Base-by-base conservation (phyloP, 1,140 invertebrate genomes). In the Sminthurides bifidus region DNA sequence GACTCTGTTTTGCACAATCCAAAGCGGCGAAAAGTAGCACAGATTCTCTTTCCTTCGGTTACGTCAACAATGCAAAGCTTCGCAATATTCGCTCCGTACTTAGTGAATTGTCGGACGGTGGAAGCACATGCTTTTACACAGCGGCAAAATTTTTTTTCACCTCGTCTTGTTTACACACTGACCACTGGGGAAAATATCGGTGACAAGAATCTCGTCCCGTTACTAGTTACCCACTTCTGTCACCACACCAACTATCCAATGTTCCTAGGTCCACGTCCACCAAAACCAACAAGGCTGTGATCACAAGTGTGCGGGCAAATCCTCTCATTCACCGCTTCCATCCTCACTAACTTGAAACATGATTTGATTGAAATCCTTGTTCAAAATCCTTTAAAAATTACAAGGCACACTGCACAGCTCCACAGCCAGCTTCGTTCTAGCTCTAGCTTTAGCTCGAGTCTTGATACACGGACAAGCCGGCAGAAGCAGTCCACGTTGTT, bases 61-160 rank as follows among this genome's bases (percentile, higher is more conserved):
- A 64, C 61, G 61, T 64, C 61, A 64, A 57, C 37, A 31, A n/a
- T n/a, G n/a, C n/a, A n/a, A 38, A 52, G 45, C 58, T 64, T 64
- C 58, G 61, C 61, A 64, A 64, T 54, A 51, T 52, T 56, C 57
- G 56, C 60, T 59, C 35, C 46, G 38, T 52, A 26, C 41, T 51
- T 45, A 57, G 43, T 56, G 54, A 49, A 17, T 44, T 40, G 8
- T 45, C 19, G 33, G 33, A 35, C n/a, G 33, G 33, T 10, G 33
- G 33, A 35, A n/a, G n/a, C n/a, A n/a, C 8, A 10, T n/a, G n/a
- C 33, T 10, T 10, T n/a, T 35, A 35, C n/a, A 35, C 33, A 35
- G n/a, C 8, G n/a, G 33, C 8, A n/a, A 35, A 41, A 41, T 41
- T 17, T 17, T 8, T 43, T 17, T 17, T 21, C 14, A 17, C 14